A percentile compares a stretch with the other conserved stretches of the same genome.
Conservation (phyloP, 2,888 invertebrate species). For the Agelastica alni region DNA sequence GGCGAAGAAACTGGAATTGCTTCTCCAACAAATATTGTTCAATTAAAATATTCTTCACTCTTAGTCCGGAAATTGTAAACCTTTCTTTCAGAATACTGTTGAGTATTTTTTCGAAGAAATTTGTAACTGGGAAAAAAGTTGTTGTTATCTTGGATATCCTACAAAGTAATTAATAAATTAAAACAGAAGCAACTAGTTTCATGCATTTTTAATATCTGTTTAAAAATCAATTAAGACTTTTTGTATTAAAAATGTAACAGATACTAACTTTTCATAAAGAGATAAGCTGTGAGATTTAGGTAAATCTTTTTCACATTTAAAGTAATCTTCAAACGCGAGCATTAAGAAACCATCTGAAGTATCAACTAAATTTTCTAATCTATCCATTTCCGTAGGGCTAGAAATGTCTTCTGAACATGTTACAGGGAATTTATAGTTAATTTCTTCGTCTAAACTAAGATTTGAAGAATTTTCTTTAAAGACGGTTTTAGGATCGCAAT, state of each 20-base stretch:
- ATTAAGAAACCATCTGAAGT: constrained; percentile 54
- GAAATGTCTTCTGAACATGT: constrained; percentile 42
- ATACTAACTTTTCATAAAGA: constrained; percentile 43
- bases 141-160: constrained; percentile 48
- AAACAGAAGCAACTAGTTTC: too few species aligned
- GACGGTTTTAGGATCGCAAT: constrained; percentile 14
- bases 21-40: constrained; percentile 49
- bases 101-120: constrained; percentile 48
- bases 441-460: constrained; percentile 19
- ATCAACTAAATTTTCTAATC: constrained; percentile 50
- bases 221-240: too few species aligned
- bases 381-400: constrained; percentile 47
- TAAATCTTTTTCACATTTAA: constrained; percentile 39
- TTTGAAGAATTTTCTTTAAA: constrained; percentile 3
- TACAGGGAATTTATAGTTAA: constrained; percentile 39
- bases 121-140: constrained; percentile 46
- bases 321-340: constrained; percentile 56
- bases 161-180: too few species aligned
- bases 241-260: not conserved
- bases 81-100: constrained; percentile 45
- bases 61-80: constrained; percentile 49
- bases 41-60: constrained; percentile 50
- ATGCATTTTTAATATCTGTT: too few species aligned
- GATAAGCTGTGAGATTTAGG: constrained; percentile 18
- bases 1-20: constrained; percentile 49